Conservation (phyloP, 1,140 invertebrate genomes). For the Leptopilina clavipes region DNA sequence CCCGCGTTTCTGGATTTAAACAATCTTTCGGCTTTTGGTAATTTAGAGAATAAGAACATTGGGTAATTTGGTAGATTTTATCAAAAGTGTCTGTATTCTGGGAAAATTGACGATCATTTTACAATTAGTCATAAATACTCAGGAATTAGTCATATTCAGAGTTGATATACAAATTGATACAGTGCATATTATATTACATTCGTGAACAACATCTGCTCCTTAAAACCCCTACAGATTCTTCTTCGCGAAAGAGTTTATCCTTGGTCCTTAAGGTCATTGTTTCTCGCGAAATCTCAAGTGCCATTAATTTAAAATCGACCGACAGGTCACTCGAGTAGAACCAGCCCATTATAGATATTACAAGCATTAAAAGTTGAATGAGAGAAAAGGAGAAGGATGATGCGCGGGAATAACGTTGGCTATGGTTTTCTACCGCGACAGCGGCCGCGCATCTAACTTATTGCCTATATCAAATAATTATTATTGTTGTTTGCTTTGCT, state of each 20-base stretch:
- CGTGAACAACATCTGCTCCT: too few species aligned
- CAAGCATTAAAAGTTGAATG: conserved; percentile 48
- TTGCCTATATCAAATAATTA: conserved; percentile 72
- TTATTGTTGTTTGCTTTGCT: conserved; percentile 74
- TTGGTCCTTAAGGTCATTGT: conserved; percentile 44
- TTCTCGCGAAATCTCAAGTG: conserved; percentile 68
- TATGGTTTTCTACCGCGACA: conserved; percentile 37
- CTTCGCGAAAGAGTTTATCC: conserved; percentile 7
- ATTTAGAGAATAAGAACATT: too few species aligned
- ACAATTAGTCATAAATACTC: too few species aligned
- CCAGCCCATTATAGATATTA: conserved; percentile 72
- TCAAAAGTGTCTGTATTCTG: too few species aligned
- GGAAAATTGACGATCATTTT: too few species aligned
- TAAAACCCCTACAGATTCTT: too few species aligned
- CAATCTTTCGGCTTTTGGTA: too few species aligned
- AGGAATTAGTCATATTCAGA: too few species aligned
- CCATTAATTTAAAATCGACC: conserved; percentile 68
- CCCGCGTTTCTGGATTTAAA: too few species aligned
- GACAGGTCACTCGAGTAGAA: conserved; percentile 73
- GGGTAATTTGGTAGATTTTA: too few species aligned
- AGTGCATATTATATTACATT: too few species aligned
- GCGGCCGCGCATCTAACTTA: conserved; percentile 61
- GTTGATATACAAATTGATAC: too few species aligned
- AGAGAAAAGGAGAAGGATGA: conserved; percentile 42
- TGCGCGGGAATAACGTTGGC: conserved; percentile 35